A percentile compares a stretch with the other conserved stretches of the same genome.
phyloP scores from a whole-genome alignment of 64 coral and sea anemone species.

The Exaiptasia diaphana region DNA sequence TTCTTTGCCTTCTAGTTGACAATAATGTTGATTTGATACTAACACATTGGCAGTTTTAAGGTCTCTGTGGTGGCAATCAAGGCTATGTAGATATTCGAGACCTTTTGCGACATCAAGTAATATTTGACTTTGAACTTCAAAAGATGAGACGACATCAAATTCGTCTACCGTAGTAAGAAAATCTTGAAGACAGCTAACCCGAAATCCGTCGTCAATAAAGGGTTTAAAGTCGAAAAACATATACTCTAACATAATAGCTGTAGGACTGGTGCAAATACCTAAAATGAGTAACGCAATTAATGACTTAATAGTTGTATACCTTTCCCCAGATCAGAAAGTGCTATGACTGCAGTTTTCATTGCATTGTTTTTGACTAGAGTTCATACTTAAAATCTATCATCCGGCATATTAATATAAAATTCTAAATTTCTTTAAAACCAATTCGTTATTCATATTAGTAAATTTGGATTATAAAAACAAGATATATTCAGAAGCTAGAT shows the following conservation, averaged over 20 bases:
- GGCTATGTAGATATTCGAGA: slow-evolving; percentile 40
- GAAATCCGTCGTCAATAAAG: not conserved
- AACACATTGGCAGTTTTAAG: slow-evolving; percentile 74
- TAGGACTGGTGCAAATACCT: not conserved
- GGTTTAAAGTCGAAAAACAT: slow-evolving; percentile 61
- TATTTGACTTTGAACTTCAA: slow-evolving; percentile 5
- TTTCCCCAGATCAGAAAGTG: too few relatives aligned
- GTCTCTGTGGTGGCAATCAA: slow-evolving; percentile 51
- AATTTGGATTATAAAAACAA: too few relatives aligned
- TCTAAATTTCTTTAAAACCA: too few relatives aligned
- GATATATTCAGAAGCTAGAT: too few relatives aligned
- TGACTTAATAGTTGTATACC: too few relatives aligned
- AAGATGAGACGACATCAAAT: not conserved
- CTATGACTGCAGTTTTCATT: too few relatives aligned
- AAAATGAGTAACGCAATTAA: too few relatives aligned
- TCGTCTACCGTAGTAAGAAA: slow-evolving; percentile 15
- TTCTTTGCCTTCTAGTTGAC: not conserved
- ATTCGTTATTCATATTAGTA: too few relatives aligned
- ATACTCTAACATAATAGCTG: slow-evolving; percentile 65
- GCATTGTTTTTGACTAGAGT: too few relatives aligned
- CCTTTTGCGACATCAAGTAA: slow-evolving; percentile 32
- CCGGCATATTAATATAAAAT: too few relatives aligned
- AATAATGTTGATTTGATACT: slow-evolving; percentile 82
- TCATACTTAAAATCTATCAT: too few relatives aligned
- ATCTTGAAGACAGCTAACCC: slow-evolving; percentile 33